These are phyloP conservation scores for Marmota flaviventris DNA, from an alignment of 2,113 vertebrate genomes.

Conservation along the genomic window DNA sequence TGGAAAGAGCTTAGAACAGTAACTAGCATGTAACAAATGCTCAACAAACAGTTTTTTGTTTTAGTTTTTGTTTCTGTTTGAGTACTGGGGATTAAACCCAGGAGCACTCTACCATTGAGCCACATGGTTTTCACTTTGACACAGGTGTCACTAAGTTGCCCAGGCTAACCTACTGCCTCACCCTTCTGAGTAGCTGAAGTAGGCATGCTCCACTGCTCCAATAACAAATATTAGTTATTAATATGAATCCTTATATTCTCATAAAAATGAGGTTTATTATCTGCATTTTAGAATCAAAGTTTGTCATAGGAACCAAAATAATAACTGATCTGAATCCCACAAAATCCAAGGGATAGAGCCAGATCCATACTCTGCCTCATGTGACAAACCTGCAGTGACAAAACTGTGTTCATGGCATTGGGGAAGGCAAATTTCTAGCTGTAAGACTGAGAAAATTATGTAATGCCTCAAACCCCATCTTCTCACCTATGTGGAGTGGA, in stretches of 20 bases:
- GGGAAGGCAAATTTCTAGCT: not conserved
- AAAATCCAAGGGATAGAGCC: not conserved
- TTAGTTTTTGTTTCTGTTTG: too few relatives aligned
- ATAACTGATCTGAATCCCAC: not conserved
- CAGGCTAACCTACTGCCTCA: too few relatives aligned
- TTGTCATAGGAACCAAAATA: not conserved
- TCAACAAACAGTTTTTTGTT: not conserved
- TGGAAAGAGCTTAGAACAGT: not conserved
- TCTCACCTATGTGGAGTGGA: not conserved
- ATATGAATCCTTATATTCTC: not conserved
- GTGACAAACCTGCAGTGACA: not conserved
- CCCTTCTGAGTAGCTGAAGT: too few relatives aligned
- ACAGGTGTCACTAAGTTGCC: too few relatives aligned
- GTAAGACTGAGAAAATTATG: not conserved
- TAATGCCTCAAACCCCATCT: not conserved
- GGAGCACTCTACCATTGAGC: too few relatives aligned
- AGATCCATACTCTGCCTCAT: not conserved
- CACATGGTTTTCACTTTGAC: too few relatives aligned
- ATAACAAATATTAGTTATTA: not conserved
- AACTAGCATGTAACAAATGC: not conserved
- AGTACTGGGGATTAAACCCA: too few relatives aligned
- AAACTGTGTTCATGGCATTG: not conserved
- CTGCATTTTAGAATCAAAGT: not conserved
- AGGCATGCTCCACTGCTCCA: too few relatives aligned
- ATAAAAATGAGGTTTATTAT: not conserved